Evolutionary conservation across 2,113 vertebrate genomes (phyloP).

Genomic region (Eptesicus fuscus): DNA sequence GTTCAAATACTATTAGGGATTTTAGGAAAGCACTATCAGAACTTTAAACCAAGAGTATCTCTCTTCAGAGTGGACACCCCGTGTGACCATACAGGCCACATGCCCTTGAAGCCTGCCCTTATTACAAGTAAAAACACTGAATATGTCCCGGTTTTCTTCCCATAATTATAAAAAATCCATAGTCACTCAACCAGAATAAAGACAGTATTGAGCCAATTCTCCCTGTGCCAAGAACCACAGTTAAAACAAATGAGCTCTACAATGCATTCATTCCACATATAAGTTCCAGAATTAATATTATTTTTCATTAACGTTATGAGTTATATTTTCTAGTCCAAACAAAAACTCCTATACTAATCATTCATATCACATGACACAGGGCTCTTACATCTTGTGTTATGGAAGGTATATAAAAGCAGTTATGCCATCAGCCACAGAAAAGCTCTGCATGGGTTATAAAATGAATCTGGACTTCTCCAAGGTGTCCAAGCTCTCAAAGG

Average conservation of each 20-base stretch:
- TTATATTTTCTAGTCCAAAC: not conserved
- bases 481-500: not conserved
- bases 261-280: not conserved
- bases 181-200: not conserved
- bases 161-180: slow-evolving; percentile 21
- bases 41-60: not conserved
- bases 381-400: not conserved
- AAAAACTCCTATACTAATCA: not conserved
- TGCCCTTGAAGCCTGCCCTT: not conserved
- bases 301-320: not conserved
- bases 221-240: not conserved
- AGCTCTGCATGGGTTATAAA: not conserved
- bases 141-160: not conserved
- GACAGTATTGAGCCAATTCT: not conserved
- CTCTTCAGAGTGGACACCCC: not conserved
- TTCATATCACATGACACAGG: not conserved
- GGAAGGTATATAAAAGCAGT: not conserved
- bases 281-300: not conserved
- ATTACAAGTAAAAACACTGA: not conserved
- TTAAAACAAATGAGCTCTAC: slow-evolving; percentile 24
- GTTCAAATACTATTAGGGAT: not conserved
- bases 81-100: not conserved
- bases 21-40: not conserved
- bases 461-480: not conserved
- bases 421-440: not conserved